Evolutionary conservation across 1,140 invertebrate species (phyloP).

Genomic region (Tribolium castaneum): DNA sequence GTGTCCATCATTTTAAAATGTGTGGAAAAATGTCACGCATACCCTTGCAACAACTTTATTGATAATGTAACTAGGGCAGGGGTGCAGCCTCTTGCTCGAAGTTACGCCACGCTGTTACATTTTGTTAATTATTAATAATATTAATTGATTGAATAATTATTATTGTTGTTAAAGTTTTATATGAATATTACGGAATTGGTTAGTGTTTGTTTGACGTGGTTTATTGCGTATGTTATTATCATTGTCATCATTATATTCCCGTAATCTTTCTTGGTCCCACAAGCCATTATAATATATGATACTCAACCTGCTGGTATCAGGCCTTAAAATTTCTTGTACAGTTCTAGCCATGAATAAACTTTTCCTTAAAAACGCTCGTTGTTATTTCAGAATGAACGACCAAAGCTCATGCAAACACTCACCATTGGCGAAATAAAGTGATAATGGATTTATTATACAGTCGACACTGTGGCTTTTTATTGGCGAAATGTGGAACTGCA

Average conservation of each 20-base stretch:
- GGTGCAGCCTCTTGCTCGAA: slow-evolving; percentile 44
- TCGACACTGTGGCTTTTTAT: slow-evolving; percentile 52
- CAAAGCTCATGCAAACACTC: slow-evolving; percentile 49
- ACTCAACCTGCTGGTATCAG: slow-evolving; percentile 51
- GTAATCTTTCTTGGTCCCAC: slow-evolving; percentile 40
- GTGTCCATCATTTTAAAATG: slow-evolving; percentile 45
- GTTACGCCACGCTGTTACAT: slow-evolving; percentile 54
- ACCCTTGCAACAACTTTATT: slow-evolving; percentile 42
- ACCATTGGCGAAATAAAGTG: slow-evolving; percentile 56
- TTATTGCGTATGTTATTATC: too few species aligned
- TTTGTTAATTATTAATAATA: slow-evolving; percentile 50
- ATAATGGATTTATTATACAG: slow-evolving; percentile 58
- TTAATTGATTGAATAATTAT: slow-evolving; percentile 45
- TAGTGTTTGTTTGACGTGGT: slow-evolving; percentile 49
- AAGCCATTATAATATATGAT: too few species aligned
- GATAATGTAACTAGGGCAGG: slow-evolving; percentile 36
- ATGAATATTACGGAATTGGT: slow-evolving; percentile 60
- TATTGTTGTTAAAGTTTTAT: slow-evolving; percentile 62
- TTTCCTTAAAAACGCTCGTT: slow-evolving; percentile 29
- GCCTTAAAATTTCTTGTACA: slow-evolving; percentile 35
- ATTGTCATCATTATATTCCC: neutral
- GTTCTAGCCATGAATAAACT: slow-evolving; percentile 37
- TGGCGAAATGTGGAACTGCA: slow-evolving; percentile 40
- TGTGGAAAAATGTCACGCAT: slow-evolving; percentile 59
- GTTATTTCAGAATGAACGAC: slow-evolving; percentile 15